Evolutionary conservation across 2,888 invertebrate genomes (phyloP), one percentile per base, ranked within the genome.

Genomic region (Herminia tarsipennalis): DNA sequence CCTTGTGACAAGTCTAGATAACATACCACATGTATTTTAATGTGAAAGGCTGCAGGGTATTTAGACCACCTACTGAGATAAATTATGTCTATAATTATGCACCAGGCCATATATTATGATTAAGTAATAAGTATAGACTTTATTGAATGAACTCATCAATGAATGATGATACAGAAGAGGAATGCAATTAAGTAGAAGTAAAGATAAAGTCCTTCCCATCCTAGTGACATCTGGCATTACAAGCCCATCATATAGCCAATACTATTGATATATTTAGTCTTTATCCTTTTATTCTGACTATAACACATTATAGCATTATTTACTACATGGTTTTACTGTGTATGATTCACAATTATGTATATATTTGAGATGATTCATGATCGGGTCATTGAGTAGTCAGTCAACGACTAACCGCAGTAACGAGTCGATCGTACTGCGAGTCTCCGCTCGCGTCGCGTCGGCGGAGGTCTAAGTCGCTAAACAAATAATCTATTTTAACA

Each of bases 401-500:
- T 79, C 81, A 79, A 81, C 81, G 76, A 83, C 77, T 77, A 76
- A 78, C 78, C 80, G 70, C 83, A 81, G 84, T 85, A 75, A 77
- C 81, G 73, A 72, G 78, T 69, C 73, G 78, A 70, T 66, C 79
- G 79, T 68, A 70, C 76, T 69, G 71, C 73, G 66, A 79, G 79
- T 67, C 68, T 65, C 68, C 61, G 56, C 66, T 47, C 66, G 64
- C 71, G 72, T 73, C 70, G 40, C 8, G 29, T 70, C 70, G 52
- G 38, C 65, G 56, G 71, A 74, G 75, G 76, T 75, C 76, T 75
- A 67, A 78, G 75, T 74, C 75, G 76, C 78, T 83, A 82, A 85
- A 83, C 81, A 85, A 87, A 87, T 84, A 87, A 78, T 85, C 81
- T 83, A 83, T 85, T 86, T 81, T 81, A 86, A 84, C 81, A 86